Base-by-base conservation (phyloP, 2,113 vertebrate species). In the Gyps fulvus region DNA sequence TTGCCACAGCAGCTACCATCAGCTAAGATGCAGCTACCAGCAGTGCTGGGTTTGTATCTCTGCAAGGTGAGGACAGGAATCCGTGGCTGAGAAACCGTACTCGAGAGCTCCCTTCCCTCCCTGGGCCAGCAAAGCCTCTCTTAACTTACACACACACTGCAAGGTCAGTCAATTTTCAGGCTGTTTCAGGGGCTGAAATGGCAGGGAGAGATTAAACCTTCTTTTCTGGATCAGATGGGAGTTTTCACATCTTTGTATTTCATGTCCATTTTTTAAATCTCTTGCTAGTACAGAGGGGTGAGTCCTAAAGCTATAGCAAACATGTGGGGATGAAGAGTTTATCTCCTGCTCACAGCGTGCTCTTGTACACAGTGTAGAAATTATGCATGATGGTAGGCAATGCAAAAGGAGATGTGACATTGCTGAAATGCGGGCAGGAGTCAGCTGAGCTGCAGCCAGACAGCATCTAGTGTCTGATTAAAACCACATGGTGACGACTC, bases 161-260 rank as follows among this genome's bases (percentile, higher is more conserved):
- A 95, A 95, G 34, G 59, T 90, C 73, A 86, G 59, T 85, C 2
- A 1, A 43, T 74, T 95, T 93, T 74, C 58, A 92, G 32, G 47
- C 40, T 83, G 23, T 79, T 86, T 73, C 54, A 66, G 42, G 31
- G n/a, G 6, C 63, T 93, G 57, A 77, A 93, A 87, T 42, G 90
- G 49, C 49, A 52, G 32, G 43, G 32, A 91, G 38, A 85, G 57
- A 88, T 91, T 78, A 97, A 86, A 72, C 59, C 42, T 89, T 71
- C 36, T 71, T 71, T 90, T 91, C 40, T 76, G 59, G 73, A 69
- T 93, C 77, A 93, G 70, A 43, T 2, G 3, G 11, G 54, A 47
- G 5, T 83, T 87, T 77, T 97, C 66, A 72, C 71, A 86, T 79
- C 90, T 94, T 81, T 66, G 3, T 96, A 77, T 85, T 83, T 85